Evolutionary conservation across 2,888 invertebrate genomes (phyloP).

Genomic region (Megastigmus dorsalis): DNA sequence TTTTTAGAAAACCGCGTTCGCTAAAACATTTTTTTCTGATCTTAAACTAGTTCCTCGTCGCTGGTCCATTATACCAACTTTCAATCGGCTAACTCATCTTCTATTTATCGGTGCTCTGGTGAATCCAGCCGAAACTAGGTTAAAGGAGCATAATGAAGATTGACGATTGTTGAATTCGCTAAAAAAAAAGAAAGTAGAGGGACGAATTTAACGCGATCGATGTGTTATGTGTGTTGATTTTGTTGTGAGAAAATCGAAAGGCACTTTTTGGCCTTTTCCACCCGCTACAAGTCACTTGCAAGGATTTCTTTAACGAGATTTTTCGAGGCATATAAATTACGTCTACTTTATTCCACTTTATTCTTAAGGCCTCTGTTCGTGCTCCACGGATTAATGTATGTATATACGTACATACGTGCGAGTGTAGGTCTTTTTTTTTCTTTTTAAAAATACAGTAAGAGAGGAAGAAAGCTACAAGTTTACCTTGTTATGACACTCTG

Average conservation of each 20-base stretch:
- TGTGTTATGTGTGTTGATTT: no score
- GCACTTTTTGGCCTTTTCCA: constrained; percentile 1
- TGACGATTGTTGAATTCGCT: not conserved
- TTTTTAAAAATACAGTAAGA: not conserved
- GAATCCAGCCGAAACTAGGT: no score
- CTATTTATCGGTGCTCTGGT: no score
- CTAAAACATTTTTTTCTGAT: no score
- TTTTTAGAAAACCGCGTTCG: no score
- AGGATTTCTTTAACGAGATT: constrained; percentile 30
- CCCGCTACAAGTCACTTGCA: not conserved
- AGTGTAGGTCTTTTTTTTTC: not conserved
- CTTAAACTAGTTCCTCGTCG: no score
- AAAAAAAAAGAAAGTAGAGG: no score
- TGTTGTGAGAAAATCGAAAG: not conserved
- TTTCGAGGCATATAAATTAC: constrained; percentile 14
- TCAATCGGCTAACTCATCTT: no score
- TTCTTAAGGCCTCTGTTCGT: not conserved
- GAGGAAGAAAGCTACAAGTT: not conserved
- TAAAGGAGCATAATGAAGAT: not conserved
- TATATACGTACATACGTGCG: no score
- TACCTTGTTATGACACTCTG: constrained; percentile 10
- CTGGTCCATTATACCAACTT: no score
- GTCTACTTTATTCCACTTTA: not conserved
- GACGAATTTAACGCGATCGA: no score
- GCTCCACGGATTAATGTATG: not conserved